Percentiles rank a stretch among this genome's conserved stretches.
Conservation (phyloP, 53 echinoderm and acorn worm genomes). For the Hippasteria phrygiana region DNA sequence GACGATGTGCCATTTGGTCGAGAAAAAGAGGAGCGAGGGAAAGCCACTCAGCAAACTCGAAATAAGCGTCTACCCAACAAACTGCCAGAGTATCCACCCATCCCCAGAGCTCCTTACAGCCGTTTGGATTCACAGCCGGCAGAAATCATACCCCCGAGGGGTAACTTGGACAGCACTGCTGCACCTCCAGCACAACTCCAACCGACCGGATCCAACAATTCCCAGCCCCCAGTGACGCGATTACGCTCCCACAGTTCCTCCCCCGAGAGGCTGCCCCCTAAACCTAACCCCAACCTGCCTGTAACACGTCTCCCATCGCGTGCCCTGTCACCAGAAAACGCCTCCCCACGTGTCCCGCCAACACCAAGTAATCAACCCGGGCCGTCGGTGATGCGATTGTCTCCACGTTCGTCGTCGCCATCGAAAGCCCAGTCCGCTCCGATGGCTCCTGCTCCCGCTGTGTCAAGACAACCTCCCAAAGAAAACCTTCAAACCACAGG, state of each 20-base stretch:
- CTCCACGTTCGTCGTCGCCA: neutral
- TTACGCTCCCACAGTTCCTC: neutral
- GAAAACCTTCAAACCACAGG: neutral
- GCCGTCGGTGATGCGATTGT: neutral
- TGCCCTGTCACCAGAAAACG: neutral
- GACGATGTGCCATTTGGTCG: neutral
- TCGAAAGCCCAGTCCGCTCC: neutral
- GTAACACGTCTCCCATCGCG: neutral
- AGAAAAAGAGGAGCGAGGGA: neutral
- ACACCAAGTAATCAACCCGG: neutral
- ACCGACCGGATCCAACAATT: neutral
- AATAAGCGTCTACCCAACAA: neutral
- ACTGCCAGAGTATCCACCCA: neutral
- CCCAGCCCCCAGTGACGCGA: neutral
- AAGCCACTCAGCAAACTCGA: neutral
- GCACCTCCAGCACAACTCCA: neutral
- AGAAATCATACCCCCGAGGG: neutral
- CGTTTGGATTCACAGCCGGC: neutral
- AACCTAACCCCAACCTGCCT: no score
- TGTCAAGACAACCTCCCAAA: neutral
- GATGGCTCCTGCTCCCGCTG: neutral
- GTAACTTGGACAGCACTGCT: neutral
- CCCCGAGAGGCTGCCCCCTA: neutral
- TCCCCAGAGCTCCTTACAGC: neutral
- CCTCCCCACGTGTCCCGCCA: neutral